Conservation (phyloP, 2,888 invertebrate genomes). For the Antheraea assamensis region DNA sequence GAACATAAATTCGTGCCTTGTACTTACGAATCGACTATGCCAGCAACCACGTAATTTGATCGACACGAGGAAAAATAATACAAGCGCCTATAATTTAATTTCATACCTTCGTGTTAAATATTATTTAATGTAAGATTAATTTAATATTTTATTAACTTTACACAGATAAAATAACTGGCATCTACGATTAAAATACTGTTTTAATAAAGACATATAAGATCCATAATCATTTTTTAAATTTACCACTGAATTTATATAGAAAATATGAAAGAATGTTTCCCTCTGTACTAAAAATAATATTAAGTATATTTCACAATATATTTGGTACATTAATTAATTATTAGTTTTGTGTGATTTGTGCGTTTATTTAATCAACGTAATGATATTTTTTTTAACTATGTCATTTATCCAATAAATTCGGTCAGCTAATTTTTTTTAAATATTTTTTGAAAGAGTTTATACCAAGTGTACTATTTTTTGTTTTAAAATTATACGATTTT, state of each 20-base stretch:
- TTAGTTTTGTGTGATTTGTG: background rate
- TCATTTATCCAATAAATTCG: no score
- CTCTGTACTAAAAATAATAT: background rate
- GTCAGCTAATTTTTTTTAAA: no score
- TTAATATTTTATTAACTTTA: background rate
- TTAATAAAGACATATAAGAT: background rate
- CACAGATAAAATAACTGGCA: background rate
- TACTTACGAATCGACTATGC: conserved; percentile 3
- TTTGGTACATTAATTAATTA: background rate
- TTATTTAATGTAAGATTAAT: background rate
- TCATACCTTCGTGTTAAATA: background rate
- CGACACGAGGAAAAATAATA: background rate
- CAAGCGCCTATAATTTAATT: background rate
- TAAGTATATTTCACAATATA: background rate
- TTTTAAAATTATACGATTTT: no score
- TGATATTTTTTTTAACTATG: no score
- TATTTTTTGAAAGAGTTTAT: no score
- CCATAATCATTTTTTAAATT: background rate
- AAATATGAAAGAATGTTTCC: background rate
- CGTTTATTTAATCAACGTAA: background rate
- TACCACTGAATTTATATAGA: background rate
- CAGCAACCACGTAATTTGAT: conserved; percentile 7
- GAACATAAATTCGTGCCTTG: conserved; percentile 9
- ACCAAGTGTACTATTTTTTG: no score
- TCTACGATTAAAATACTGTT: no score